A percentile compares a stretch with the other conserved stretches of the same genome.
Conservation (phyloP, 2,888 invertebrate genomes). For the Napeogenes sylphis region DNA sequence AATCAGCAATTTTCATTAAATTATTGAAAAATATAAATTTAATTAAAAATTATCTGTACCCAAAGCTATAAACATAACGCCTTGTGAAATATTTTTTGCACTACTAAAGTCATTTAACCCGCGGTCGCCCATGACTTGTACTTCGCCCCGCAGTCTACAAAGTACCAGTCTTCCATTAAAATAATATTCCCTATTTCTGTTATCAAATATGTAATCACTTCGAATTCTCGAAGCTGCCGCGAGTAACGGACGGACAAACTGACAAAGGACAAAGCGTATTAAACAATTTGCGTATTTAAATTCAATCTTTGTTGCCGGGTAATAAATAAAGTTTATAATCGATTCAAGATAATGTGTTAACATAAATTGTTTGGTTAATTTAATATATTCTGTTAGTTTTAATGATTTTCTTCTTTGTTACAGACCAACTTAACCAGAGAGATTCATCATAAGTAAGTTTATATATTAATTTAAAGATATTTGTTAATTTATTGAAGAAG, state of each 20-base stretch:
- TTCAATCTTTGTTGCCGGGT: conserved; percentile 1
- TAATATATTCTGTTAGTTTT: neutral
- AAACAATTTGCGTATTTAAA: conserved; percentile 17
- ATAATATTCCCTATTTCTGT: conserved; percentile 44
- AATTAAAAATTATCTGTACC: no score
- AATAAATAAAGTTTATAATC: no score
- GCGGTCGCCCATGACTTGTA: conserved; percentile 12
- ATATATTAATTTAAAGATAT: no score
- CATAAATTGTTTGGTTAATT: neutral
- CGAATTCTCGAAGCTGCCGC: conserved; percentile 45
- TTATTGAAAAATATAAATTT: no score
- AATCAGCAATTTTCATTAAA: no score
- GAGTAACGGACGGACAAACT: conserved; percentile 34
- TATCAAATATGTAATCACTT: conserved; percentile 50
- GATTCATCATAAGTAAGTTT: neutral
- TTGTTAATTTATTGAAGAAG: no score
- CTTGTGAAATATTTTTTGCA: no score
- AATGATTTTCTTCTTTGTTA: conserved; percentile 8
- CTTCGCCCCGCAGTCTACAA: conserved; percentile 14
- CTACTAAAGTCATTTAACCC: neutral
- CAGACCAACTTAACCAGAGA: conserved; percentile 2
- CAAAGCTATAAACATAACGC: no score
- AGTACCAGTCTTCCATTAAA: conserved; percentile 46
- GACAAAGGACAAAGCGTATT: conserved; percentile 24
- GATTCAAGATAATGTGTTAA: no score